Evolutionary conservation across 92 coral and sea anemone genomes (phyloP).

Genomic region (Umimayanthus kanabou): DNA sequence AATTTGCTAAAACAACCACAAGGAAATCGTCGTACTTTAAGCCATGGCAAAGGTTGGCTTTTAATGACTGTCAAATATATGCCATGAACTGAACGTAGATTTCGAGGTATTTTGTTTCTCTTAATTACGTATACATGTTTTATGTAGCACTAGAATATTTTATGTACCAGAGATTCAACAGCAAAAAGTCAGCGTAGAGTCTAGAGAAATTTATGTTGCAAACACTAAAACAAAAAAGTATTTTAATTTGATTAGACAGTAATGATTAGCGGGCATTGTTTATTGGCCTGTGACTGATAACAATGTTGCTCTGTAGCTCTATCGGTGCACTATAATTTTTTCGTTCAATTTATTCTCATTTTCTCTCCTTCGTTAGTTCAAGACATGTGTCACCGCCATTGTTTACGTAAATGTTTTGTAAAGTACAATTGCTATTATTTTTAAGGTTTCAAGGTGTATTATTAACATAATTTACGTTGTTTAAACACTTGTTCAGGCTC

Average conservation of each 20-base stretch:
- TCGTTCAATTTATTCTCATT: not conserved
- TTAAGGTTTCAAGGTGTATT: not conserved
- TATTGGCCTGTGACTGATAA: not conserved
- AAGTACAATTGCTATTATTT: not conserved
- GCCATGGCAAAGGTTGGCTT: too few relatives aligned
- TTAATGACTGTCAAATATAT: too few relatives aligned
- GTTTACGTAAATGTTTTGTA: not conserved
- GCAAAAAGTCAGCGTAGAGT: not conserved
- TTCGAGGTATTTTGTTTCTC: not conserved
- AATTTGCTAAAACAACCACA: not conserved
- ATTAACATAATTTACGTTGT: not conserved
- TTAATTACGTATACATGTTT: too few relatives aligned
- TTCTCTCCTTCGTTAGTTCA: not conserved
- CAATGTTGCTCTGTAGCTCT: not conserved
- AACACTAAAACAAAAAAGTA: not conserved
- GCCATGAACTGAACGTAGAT: too few relatives aligned
- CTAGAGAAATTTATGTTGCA: not conserved
- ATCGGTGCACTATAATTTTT: not conserved
- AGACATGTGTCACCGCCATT: constrained; percentile 2
- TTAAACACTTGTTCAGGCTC: not conserved
- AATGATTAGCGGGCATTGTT: not conserved
- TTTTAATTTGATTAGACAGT: not conserved
- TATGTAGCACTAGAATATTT: too few relatives aligned
- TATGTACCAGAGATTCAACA: not conserved
- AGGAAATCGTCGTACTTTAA: not conserved